A percentile compares a stretch with the other conserved stretches of the same genome.
phyloP scores from a whole-genome alignment of 2,113 vertebrate genomes.

The Sturnira hondurensis region DNA sequence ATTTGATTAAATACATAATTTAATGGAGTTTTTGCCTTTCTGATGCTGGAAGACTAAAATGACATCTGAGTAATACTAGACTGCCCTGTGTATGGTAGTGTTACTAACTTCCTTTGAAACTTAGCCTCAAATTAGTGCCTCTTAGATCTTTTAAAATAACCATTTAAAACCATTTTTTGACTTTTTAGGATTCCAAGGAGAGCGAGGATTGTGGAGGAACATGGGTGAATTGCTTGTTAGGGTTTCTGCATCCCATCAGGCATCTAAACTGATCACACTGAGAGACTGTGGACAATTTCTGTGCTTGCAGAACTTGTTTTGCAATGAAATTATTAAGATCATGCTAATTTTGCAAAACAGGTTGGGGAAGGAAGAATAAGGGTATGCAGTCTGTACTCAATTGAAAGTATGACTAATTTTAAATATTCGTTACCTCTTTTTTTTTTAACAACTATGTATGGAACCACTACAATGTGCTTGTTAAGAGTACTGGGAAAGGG shows the following conservation, averaged over 20 bases:
- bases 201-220: not conserved
- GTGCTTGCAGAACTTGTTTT: slow-evolving; percentile 36
- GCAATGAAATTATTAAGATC: slow-evolving; percentile 13
- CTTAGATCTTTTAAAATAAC: slow-evolving; percentile 2
- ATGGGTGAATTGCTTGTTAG: not conserved
- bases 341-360: slow-evolving; percentile 30
- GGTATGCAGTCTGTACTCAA: not conserved
- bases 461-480: not conserved
- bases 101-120: not conserved
- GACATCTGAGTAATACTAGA: not conserved
- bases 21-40: slow-evolving; percentile 29
- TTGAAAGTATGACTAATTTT: slow-evolving; percentile 32
- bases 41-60: slow-evolving; percentile 15
- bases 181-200: not conserved
- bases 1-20: slow-evolving; percentile 26
- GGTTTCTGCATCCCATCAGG: not conserved
- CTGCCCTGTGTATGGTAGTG: not conserved
- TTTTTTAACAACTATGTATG: not conserved
- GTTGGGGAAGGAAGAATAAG: slow-evolving; percentile 17
- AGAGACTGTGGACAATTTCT: not conserved
- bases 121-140: not conserved
- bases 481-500: slow-evolving; percentile 18
- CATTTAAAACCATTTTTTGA: not conserved
- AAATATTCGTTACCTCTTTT: slow-evolving; percentile 5
- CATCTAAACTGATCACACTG: not conserved